Conservation (phyloP, 2,797 vertebrate species). For the Macrochelys suwanniensis region DNA sequence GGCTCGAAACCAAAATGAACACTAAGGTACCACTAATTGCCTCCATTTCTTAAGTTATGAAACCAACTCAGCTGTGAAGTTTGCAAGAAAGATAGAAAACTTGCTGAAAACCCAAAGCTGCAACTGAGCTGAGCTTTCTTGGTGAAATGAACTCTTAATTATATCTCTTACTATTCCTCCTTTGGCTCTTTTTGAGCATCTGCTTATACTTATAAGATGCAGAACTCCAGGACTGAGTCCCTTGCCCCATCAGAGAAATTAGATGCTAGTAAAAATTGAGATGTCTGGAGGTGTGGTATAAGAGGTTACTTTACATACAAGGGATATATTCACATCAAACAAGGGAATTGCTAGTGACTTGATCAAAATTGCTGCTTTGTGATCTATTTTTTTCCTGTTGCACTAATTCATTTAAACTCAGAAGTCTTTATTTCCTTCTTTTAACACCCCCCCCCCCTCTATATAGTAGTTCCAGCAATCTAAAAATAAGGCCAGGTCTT, state of each 20-base stretch:
- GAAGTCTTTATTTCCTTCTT: background rate
- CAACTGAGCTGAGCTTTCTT: constrained; percentile 19
- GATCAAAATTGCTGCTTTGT: background rate
- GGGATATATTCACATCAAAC: background rate
- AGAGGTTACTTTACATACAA: background rate
- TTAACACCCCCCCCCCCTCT: background rate
- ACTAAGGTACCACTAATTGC: constrained; percentile 5
- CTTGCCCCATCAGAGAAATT: background rate
- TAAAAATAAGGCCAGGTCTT: background rate
- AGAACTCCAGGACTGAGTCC: background rate
- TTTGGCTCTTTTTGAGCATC: background rate
- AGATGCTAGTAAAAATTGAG: background rate
- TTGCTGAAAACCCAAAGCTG: constrained; percentile 33
- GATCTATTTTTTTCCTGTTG: background rate
- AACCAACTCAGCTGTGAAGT: background rate
- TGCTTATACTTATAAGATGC: background rate
- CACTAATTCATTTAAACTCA: background rate
- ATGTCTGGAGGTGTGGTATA: background rate
- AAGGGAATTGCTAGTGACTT: background rate
- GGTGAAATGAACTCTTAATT: background rate
- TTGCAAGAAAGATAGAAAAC: background rate
- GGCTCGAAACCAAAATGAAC: constrained; percentile 16
- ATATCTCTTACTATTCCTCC: background rate
- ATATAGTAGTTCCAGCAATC: background rate
- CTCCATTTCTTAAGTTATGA: constrained; percentile 1